These are phyloP conservation scores for Macrotus californicus DNA, from an alignment of 2,113 vertebrate genomes.

Conservation along the genomic window DNA sequence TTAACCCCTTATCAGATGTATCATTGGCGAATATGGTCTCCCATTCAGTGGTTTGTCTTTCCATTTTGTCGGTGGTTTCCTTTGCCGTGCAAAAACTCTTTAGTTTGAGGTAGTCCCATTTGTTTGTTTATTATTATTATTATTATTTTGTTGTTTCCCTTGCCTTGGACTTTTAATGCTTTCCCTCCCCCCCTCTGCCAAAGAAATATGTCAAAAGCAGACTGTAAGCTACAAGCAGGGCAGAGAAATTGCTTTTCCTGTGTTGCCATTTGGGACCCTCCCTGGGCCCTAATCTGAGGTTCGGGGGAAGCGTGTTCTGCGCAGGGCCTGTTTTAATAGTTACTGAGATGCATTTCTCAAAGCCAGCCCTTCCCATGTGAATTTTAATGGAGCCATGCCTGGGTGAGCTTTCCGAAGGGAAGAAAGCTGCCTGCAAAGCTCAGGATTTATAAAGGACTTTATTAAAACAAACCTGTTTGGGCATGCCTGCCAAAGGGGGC, in stretches of 20 bases:
- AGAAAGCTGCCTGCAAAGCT: slow-evolving; percentile 44
- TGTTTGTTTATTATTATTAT: neutral
- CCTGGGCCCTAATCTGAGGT: neutral
- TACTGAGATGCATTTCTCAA: slow-evolving; percentile 3
- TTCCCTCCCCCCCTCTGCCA: neutral
- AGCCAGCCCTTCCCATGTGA: slow-evolving; percentile 22
- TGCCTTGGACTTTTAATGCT: neutral
- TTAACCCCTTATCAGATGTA: neutral
- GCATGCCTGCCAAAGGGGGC: neutral
- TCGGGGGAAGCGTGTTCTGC: slow-evolving; percentile 7
- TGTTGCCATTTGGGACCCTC: neutral
- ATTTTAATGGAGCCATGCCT: slow-evolving; percentile 48
- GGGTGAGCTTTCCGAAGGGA: slow-evolving; percentile 50
- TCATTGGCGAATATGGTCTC: neutral
- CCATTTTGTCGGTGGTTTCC: neutral
- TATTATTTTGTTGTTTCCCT: neutral
- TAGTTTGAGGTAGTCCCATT: neutral
- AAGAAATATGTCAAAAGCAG: neutral
- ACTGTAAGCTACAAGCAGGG: neutral
- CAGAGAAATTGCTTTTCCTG: neutral
- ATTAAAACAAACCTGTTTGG: slow-evolving; percentile 53
- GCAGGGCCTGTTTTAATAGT: slow-evolving; percentile 20
- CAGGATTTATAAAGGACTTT: slow-evolving; percentile 49
- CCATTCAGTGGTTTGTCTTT: neutral
- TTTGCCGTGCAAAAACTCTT: neutral